These are phyloP conservation scores for Polyploca ridens DNA, from an alignment of 2,888 invertebrate species.

Conservation along the genomic window DNA sequence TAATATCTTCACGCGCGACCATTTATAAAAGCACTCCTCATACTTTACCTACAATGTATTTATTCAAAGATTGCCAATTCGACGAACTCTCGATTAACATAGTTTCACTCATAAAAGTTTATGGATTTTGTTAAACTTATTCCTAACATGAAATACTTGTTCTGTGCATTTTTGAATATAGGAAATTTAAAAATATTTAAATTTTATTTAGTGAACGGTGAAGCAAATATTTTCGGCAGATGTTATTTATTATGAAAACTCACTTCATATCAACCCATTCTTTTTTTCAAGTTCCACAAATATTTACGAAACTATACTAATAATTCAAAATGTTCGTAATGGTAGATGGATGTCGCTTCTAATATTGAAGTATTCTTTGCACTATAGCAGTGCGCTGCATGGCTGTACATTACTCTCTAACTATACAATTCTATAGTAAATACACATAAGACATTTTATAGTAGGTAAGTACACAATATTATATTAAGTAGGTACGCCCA, in stretches of 20 bases:
- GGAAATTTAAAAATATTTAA: background rate
- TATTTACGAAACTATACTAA: background rate
- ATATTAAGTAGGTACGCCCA: constrained; percentile 43
- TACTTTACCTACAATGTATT: constrained; percentile 19
- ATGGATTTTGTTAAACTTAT: background rate
- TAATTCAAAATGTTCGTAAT: too few species aligned
- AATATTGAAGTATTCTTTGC: constrained; percentile 25
- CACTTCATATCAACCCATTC: too few species aligned
- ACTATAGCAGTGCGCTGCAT: constrained; percentile 27
- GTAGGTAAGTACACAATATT: constrained; percentile 31
- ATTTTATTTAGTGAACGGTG: background rate
- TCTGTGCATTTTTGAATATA: constrained; percentile 15
- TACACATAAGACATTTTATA: constrained; percentile 30
- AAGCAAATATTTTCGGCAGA: background rate
- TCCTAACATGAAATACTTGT: constrained; percentile 24
- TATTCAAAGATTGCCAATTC: constrained; percentile 11
- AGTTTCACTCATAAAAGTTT: constrained; percentile 13
- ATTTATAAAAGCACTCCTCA: constrained; percentile 14
- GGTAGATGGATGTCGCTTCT: background rate
- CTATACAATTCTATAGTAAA: too few species aligned
- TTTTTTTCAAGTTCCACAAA: background rate
- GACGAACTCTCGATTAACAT: constrained; percentile 10
- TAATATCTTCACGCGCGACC: constrained; percentile 39
- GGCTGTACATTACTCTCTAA: constrained; percentile 13
- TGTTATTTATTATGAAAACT: background rate